Percentiles rank a stretch among this genome's conserved stretches.
Evolutionary conservation across 1,140 invertebrate species (phyloP).

Genomic region (Polyergus mexicanus): DNA sequence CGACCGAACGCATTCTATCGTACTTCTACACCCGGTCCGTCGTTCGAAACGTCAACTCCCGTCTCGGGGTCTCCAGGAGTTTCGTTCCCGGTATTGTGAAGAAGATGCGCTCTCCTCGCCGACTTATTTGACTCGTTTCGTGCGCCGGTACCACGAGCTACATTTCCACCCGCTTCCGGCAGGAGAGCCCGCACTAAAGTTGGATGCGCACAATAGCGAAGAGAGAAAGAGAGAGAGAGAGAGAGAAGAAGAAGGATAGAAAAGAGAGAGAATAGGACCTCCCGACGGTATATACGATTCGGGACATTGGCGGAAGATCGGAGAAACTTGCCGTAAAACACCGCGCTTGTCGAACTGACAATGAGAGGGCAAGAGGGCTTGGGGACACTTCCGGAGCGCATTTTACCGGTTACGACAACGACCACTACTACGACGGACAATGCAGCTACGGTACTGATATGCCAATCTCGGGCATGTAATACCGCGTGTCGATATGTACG

Average conservation of each 20-base stretch:
- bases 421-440: slow-evolving; percentile 45
- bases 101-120: slow-evolving; percentile 44
- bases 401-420: slow-evolving; percentile 40
- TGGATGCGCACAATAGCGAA: slow-evolving; percentile 53
- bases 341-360: slow-evolving; percentile 55
- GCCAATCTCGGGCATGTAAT: slow-evolving; percentile 69
- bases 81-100: slow-evolving; percentile 40
- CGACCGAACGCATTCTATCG: slow-evolving; percentile 30
- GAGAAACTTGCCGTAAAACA: slow-evolving; percentile 66
- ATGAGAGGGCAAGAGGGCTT: slow-evolving; percentile 40
- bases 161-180: slow-evolving; percentile 63
- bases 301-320: slow-evolving; percentile 34
- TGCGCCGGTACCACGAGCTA: slow-evolving; percentile 54
- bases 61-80: slow-evolving; percentile 24
- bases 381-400: slow-evolving; percentile 43
- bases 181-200: slow-evolving; percentile 47
- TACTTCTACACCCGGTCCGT: slow-evolving; percentile 49
- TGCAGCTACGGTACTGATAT: slow-evolving; percentile 59
- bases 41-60: slow-evolving; percentile 43
- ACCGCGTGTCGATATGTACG: slow-evolving; percentile 56
- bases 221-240: slow-evolving; percentile 1
- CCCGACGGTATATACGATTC: slow-evolving; percentile 40
- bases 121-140: slow-evolving; percentile 65
- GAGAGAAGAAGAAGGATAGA: slow-evolving; percentile 12
- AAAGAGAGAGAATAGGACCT: slow-evolving; percentile 43